Evolutionary conservation across 1,140 invertebrate species (phyloP).

Genomic region (Bombus waltoni): DNA sequence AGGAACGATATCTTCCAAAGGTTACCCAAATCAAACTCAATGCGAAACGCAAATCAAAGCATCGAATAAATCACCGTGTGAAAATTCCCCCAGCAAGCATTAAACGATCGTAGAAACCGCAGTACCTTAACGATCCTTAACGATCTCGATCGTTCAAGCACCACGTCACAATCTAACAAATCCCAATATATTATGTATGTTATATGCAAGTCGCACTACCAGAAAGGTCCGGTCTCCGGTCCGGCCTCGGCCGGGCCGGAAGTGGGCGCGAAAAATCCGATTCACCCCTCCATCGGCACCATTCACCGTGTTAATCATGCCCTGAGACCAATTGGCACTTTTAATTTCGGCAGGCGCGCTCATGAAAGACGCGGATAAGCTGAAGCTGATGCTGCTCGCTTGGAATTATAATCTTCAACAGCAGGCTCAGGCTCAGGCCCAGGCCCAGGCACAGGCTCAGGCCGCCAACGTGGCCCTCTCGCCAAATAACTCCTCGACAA

Average conservation of each 20-base stretch:
- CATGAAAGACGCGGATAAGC: slow-evolving; percentile 92
- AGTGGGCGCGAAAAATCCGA: neutral
- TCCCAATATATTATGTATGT: neutral
- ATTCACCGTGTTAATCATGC: slow-evolving; percentile 32
- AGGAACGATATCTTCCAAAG: neutral
- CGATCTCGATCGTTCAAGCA: neutral
- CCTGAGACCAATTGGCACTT: slow-evolving; percentile 76
- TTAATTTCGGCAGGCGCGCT: slow-evolving; percentile 82
- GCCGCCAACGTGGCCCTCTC: slow-evolving; percentile 79
- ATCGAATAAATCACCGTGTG: neutral
- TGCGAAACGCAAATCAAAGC: neutral
- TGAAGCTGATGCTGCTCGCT: slow-evolving; percentile 92
- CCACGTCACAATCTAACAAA: neutral
- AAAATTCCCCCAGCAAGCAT: neutral
- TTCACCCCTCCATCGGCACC: neutral
- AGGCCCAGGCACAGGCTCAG: slow-evolving; percentile 78
- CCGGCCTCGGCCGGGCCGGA: neutral
- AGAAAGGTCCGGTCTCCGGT: too few relatives aligned
- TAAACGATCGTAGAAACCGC: neutral
- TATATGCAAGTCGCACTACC: neutral
- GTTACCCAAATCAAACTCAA: neutral
- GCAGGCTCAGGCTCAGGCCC: slow-evolving; percentile 85
- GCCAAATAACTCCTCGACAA: slow-evolving; percentile 81
- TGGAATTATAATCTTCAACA: slow-evolving; percentile 90
- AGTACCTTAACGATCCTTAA: neutral